Percentiles rank a stretch among this genome's conserved stretches.
phyloP scores from a whole-genome alignment of 2,797 vertebrate species.

The Lacerta viridis region DNA sequence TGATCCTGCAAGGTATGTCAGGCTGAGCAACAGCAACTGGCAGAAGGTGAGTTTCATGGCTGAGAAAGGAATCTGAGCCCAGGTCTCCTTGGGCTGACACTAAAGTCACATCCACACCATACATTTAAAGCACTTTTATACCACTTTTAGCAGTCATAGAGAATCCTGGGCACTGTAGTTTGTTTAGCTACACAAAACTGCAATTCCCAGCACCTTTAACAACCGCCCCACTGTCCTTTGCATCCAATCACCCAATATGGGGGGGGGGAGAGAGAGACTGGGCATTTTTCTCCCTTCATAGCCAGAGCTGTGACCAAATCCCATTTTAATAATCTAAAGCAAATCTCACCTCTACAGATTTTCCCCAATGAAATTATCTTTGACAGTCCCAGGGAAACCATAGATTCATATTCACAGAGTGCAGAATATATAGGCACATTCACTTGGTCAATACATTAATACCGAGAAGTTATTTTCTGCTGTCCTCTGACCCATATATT shows the following conservation, averaged over 20 bases:
- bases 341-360: not conserved
- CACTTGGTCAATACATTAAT: not conserved
- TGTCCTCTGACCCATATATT: not conserved
- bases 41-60: not conserved
- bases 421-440: not conserved
- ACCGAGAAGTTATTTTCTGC: not conserved
- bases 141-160: no score
- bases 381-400: not conserved
- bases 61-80: not conserved
- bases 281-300: not conserved
- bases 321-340: not conserved
- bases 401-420: not conserved
- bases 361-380: slow-evolving; percentile 16
- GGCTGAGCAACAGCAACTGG: not conserved
- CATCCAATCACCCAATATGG: not conserved
- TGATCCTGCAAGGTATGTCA: not conserved
- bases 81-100: not conserved
- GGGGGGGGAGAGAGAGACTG: no score
- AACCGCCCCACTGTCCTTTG: not conserved
- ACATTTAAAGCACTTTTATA: no score
- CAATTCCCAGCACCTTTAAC: no score
- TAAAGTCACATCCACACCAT: no score
- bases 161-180: no score
- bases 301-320: not conserved
- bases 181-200: no score